Evolutionary conservation across 1,140 invertebrate genomes (phyloP), one percentile per base, ranked within the genome.

Genomic region (Geopemphigus sp.): DNA sequence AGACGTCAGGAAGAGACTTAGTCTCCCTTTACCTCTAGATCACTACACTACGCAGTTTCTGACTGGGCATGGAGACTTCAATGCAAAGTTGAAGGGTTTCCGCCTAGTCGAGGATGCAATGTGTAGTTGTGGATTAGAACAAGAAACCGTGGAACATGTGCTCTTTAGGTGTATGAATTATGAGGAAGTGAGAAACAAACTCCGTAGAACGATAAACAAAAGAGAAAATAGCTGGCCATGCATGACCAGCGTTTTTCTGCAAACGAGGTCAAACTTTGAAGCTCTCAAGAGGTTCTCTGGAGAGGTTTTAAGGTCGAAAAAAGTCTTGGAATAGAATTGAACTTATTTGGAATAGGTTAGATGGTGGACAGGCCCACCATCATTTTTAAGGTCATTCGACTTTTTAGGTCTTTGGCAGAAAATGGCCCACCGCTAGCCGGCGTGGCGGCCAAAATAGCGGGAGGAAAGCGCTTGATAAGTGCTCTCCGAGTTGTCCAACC

Each of bases 371-470:
- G 32, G 8, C 5, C 11, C 0, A 22, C 24, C n/a, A n/a, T n/a
- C n/a, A n/a, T 17, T n/a, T 8, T 6, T 24, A n/a, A n/a, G n/a
- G 11, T 56, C 6, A n/a, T 3, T 24, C 2, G n/a, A n/a, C 5
- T 22, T n/a, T 24, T 10, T 22, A n/a, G n/a, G n/a, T n/a, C n/a
- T n/a, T n/a, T n/a, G n/a, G n/a, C n/a, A n/a, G n/a, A n/a, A n/a
- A 22, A 14, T 24, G 59, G 59, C 59, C 59, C 5, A 63, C 59
- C 59, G 29, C 26, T 63, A 63, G 59, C 59, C 59, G 59, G 59
- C 26, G 5, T 32, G 59, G 59, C n/a, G 59, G 26, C 26, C 26
- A n/a, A 14, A 61, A 61, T 61, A 61, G 26, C 26, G 59, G 59
- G 3, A 63, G 59, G 29, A 17, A 8, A 4, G 4, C 59, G 17